Conservation (phyloP, 2,888 invertebrate species). For the Byasa hedistus region DNA sequence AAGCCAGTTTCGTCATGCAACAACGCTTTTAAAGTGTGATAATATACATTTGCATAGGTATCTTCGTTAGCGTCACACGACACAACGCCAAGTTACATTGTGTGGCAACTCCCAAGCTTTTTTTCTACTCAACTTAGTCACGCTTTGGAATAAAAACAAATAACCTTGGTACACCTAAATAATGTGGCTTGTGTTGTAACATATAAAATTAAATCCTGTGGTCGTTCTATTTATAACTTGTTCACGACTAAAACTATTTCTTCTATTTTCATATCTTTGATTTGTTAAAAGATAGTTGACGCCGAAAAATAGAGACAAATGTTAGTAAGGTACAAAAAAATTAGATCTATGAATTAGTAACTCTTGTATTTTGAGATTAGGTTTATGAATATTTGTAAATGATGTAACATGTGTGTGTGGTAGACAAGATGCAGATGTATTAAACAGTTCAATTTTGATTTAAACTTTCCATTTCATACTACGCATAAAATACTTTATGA, state of each 20-base stretch:
- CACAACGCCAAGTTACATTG: constrained; percentile 14
- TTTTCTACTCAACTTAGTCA: constrained; percentile 59
- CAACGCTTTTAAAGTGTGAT: constrained; percentile 19
- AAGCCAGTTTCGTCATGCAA: constrained; percentile 13
- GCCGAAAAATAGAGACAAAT: no score
- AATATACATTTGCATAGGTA: constrained; percentile 27
- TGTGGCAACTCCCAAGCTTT: constrained; percentile 34
- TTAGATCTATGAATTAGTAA: no score
- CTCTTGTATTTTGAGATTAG: no score
- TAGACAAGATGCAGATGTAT: no score
- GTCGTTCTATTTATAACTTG: constrained; percentile 16
- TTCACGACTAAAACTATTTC: constrained; percentile 17
- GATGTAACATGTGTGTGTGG: no score
- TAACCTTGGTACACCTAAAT: constrained; percentile 61
- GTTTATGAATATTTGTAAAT: no score
- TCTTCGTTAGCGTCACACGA: constrained; percentile 13
- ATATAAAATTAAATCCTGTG: constrained; percentile 51
- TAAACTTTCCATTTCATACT: no score
- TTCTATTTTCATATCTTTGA: constrained; percentile 9
- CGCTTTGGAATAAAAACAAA: constrained; percentile 60
- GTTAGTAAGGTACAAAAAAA: no score
- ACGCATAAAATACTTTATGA: no score
- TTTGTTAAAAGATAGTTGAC: not conserved
- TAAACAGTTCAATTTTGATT: no score
- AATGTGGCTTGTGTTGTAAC: constrained; percentile 57